A percentile compares a stretch with the other conserved stretches of the same genome.
These are phyloP conservation scores for Pristis pectinata DNA, from an alignment of 2,797 vertebrate species.

Conservation along the genomic window DNA sequence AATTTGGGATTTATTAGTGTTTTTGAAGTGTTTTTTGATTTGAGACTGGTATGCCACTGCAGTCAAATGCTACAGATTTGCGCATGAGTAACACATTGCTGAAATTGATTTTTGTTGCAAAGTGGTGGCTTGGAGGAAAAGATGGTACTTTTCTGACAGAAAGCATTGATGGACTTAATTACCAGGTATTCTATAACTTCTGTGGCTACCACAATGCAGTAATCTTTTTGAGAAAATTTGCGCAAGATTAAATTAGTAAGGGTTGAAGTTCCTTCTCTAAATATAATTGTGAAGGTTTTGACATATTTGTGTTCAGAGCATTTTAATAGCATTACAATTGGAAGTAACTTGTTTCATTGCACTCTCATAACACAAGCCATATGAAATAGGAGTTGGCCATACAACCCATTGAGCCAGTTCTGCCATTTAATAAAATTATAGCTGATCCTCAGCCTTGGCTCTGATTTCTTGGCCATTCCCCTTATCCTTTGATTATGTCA, in stretches of 20 bases:
- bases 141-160: not conserved
- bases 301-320: not conserved
- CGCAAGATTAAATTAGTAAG: not conserved
- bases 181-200: not conserved
- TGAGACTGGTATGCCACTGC: not conserved
- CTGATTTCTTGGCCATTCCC: too few species aligned
- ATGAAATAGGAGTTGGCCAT: too few species aligned
- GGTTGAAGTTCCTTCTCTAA: not conserved
- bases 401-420: too few species aligned
- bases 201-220: not conserved
- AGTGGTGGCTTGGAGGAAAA: not conserved
- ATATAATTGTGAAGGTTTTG: not conserved
- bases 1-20: not conserved
- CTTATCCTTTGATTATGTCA: too few species aligned
- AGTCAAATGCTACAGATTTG: not conserved
- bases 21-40: not conserved
- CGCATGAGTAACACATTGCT: not conserved
- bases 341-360: not conserved
- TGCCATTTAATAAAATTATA: too few species aligned
- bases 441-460: too few species aligned
- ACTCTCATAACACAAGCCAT: too few species aligned
- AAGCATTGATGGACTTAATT: not conserved
- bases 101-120: not conserved
- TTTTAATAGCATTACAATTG: not conserved
- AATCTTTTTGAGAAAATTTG: not conserved